Evolutionary conservation across 2,113 vertebrate species (phyloP), one percentile per base, ranked within the genome.

Genomic region (Zosterops japonicus): DNA sequence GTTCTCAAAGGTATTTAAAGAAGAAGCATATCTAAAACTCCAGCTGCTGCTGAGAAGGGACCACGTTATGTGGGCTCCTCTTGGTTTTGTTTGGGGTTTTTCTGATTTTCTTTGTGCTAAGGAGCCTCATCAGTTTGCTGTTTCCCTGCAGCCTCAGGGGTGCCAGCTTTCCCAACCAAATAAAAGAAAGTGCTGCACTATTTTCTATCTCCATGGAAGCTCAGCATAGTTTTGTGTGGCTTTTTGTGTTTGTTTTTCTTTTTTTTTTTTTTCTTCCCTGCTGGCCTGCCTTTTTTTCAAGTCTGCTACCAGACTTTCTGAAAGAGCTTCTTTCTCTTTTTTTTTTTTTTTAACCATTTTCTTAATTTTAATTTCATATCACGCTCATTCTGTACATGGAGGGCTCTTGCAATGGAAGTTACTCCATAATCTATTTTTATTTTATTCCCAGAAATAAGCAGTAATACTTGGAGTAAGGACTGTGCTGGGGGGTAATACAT

Each of bases 181-280:
- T 29, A 81, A 89, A 90, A 96, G 72, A 93, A 89, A 95, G 85
- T 55, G 3, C 77, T 61, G 94, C 56, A 50, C 56, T 85, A 50
- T 85, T 97, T 96, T 91, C 90, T 55, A 83, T 97, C 95, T 95
- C 96, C 95, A 95, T 96, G 96, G 94, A 93, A 95, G 90, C 91
- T 80, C 46, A 94, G 52, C 27, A 36, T 4, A 74, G 83, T 83
- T 94, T 42, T 59, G 56, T 70, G 42, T 56, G 61, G 69, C 42
- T 49, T 90, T 69, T 76, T 76, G 44, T 61, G 36, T 8, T 9
- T 3, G 44, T 46, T 36, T 52, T 12, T 5, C 55, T 50, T 25
- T 55, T 20, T 36, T 52, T 11, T 5, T 59, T 55, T 25, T 55
- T 18, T 31, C 11, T 18, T 31, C 11, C 42, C 78, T 67, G 41